Evolutionary conservation across 2,113 vertebrate species (phyloP).

Genomic region (Eulacestoma nigropectus): DNA sequence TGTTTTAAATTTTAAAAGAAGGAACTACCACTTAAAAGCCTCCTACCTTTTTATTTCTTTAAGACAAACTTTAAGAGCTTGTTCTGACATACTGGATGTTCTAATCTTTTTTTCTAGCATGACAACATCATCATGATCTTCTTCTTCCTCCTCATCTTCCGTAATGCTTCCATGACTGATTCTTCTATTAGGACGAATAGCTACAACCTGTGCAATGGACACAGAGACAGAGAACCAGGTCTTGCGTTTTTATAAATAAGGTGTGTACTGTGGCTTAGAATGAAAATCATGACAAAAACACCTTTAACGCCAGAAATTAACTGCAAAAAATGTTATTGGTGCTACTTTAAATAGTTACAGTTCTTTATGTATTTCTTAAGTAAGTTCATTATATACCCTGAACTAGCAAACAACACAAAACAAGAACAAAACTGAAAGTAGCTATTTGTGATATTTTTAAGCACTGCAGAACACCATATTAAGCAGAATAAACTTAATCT

Average conservation of each 20-base stretch:
- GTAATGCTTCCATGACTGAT: constrained; percentile 71
- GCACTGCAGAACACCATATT: background rate
- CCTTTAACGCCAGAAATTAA: background rate
- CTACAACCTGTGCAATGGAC: constrained; percentile 71
- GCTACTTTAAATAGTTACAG: background rate
- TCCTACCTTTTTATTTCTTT: constrained; percentile 92
- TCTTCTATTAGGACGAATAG: constrained; percentile 79
- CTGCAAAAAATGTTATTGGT: background rate
- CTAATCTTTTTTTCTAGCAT: constrained; percentile 87
- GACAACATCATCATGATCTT: constrained; percentile 86
- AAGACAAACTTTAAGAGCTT: constrained; percentile 87
- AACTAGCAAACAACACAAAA: background rate
- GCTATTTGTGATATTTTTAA: background rate
- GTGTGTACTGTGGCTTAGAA: background rate
- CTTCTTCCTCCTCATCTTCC: constrained; percentile 86
- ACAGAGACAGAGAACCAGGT: background rate
- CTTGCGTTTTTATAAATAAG: background rate
- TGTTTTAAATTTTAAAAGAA: background rate
- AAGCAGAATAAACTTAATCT: background rate
- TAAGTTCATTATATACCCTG: background rate
- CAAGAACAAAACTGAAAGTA: background rate
- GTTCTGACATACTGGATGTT: constrained; percentile 87
- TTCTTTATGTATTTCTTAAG: background rate
- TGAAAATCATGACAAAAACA: background rate
- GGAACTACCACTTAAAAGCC: background rate